These are phyloP conservation scores for Gnathonemus echidnorhynchus DNA, from an alignment of 2,113 vertebrate species.

Conservation along the genomic window DNA sequence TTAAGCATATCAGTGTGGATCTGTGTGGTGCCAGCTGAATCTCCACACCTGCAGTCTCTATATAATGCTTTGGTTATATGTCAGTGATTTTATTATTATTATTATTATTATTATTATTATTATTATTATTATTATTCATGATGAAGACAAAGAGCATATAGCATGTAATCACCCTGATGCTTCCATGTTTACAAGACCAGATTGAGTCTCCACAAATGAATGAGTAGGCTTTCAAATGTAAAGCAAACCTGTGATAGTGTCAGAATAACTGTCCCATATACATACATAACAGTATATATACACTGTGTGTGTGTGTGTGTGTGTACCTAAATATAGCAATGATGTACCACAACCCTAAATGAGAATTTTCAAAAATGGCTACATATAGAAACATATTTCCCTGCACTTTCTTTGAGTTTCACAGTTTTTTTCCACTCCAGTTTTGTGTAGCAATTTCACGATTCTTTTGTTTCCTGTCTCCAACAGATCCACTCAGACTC, in stretches of 20 bases:
- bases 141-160: not conserved
- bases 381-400: not conserved
- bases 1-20: not conserved
- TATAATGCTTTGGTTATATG: not conserved
- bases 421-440: not conserved
- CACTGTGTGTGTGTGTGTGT: not conserved
- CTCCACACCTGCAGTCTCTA: not conserved
- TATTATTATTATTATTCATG: not conserved
- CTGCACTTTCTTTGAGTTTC: not conserved
- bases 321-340: not conserved
- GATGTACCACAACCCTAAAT: not conserved
- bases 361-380: not conserved
- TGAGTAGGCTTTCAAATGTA: not conserved
- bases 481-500: constrained; percentile 95
- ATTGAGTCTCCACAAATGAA: not conserved
- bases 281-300: not conserved
- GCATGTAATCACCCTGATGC: not conserved
- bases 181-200: not conserved
- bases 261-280: not conserved
- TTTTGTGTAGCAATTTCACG: not conserved
- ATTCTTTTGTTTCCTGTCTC: constrained; percentile 20
- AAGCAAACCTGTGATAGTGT: not conserved
- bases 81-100: not conserved
- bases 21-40: not conserved
- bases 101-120: not conserved